Percentiles rank a stretch among this genome's conserved stretches.
Evolutionary conservation across 2,113 vertebrate species (phyloP).

Genomic region (Morone saxatilis): DNA sequence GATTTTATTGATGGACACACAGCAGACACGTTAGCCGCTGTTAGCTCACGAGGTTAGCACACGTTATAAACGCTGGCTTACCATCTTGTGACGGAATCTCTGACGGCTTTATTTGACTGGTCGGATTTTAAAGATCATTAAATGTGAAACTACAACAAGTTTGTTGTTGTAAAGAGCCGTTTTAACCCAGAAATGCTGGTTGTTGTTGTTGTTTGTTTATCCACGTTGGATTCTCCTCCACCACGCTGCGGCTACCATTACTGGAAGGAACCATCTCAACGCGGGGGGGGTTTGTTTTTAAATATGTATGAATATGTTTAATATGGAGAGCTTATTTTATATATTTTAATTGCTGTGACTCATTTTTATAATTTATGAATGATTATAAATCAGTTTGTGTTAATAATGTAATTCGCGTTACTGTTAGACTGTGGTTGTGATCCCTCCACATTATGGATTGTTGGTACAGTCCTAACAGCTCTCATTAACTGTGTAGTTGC

Average conservation of each 20-base stretch:
- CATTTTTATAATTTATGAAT: neutral
- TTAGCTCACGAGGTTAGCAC: slow-evolving; percentile 48
- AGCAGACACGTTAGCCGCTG: neutral
- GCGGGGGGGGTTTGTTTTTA: neutral
- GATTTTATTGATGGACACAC: neutral
- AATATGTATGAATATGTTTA: fast-evolving
- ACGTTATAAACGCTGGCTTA: slow-evolving; percentile 16
- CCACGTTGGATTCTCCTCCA: slow-evolving; percentile 28
- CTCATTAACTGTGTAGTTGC: neutral
- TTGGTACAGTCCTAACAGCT: slow-evolving; percentile 41
- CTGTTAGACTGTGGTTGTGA: neutral
- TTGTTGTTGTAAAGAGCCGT: neutral
- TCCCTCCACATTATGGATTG: too few relatives aligned
- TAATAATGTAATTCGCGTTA: too few relatives aligned
- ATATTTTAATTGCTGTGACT: too few relatives aligned
- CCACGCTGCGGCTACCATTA: slow-evolving; percentile 25
- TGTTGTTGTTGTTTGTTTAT: slow-evolving; percentile 14
- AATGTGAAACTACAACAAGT: neutral
- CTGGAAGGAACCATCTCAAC: slow-evolving; percentile 50
- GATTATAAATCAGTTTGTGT: neutral
- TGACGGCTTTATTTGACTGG: neutral
- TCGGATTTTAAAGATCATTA: fast-evolving
- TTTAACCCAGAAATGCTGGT: neutral
- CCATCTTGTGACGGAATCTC: slow-evolving; percentile 62
- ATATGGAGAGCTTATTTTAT: neutral